phyloP scores from a whole-genome alignment of 2,797 vertebrate species.

The Sebastes alutus region DNA sequence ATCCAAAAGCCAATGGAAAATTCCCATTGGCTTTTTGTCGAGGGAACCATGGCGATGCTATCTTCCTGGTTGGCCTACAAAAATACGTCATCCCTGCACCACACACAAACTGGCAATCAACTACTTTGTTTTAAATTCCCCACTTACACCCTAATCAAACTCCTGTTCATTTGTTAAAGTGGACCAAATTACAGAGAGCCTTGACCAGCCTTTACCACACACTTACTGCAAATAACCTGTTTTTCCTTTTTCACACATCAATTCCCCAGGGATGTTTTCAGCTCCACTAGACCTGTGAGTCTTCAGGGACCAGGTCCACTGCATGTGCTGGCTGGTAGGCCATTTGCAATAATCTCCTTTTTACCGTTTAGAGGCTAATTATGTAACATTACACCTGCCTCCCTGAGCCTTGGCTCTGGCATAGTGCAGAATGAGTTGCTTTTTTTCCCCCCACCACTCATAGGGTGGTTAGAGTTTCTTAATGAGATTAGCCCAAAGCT shows the following conservation, averaged over 20 bases:
- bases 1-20: neutral
- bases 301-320: slow-evolving; percentile 77
- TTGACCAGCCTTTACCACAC: slow-evolving; percentile 33
- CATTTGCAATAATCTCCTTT: slow-evolving; percentile 89
- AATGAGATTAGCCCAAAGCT: slow-evolving; percentile 88
- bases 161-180: slow-evolving; percentile 46
- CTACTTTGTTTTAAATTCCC: slow-evolving; percentile 14
- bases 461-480: slow-evolving; percentile 86
- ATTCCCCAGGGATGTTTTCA: slow-evolving; percentile 72
- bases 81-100: neutral
- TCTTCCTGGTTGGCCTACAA: neutral
- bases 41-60: neutral
- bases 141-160: slow-evolving; percentile 26
- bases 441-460: slow-evolving; percentile 46
- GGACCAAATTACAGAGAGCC: slow-evolving; percentile 36
- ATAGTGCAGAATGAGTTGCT: slow-evolving; percentile 71
- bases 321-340: slow-evolving; percentile 84
- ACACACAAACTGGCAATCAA: neutral
- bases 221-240: slow-evolving; percentile 63
- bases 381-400: slow-evolving; percentile 89
- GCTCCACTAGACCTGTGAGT: slow-evolving; percentile 70
- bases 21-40: neutral
- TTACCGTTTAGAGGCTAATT: slow-evolving; percentile 89
- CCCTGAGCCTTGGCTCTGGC: slow-evolving; percentile 80
- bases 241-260: slow-evolving; percentile 70